These are phyloP conservation scores for Portevinia maculata DNA, from an alignment of 2,888 invertebrate species.

Conservation along the genomic window DNA sequence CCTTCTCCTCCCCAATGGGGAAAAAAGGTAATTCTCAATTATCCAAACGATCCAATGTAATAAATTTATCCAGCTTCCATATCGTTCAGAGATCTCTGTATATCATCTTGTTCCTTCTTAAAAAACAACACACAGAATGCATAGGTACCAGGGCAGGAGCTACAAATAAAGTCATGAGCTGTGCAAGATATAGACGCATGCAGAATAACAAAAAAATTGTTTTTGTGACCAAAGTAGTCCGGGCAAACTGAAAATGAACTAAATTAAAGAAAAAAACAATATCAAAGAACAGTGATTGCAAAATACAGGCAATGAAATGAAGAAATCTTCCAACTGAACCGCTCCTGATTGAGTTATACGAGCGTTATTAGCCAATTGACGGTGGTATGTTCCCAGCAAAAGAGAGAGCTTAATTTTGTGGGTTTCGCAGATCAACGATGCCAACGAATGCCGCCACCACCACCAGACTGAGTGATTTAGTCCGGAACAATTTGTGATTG, in stretches of 20 bases:
- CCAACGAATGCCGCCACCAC: conserved; percentile 67
- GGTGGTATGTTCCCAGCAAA: conserved; percentile 59
- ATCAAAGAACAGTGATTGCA: conserved; percentile 51
- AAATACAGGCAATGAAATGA: conserved; percentile 59
- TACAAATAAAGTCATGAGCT: conserved; percentile 71
- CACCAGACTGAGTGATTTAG: conserved; percentile 67
- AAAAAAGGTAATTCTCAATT: conserved; percentile 76
- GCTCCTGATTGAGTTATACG: conserved; percentile 73
- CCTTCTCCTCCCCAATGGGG: conserved; percentile 37
- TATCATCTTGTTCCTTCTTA: conserved; percentile 63
- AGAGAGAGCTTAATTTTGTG: conserved; percentile 67
- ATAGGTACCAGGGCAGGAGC: conserved; percentile 32
- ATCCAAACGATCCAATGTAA: conserved; percentile 74
- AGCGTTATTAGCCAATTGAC: conserved; percentile 73
- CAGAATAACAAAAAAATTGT: conserved; percentile 11
- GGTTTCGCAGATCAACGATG: conserved; percentile 64
- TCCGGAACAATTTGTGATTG: conserved; percentile 71
- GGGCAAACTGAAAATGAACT: conserved; percentile 26
- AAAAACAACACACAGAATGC: conserved; percentile 18
- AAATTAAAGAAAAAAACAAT: conserved; percentile 28
- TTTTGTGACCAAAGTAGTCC: conserved; percentile 65
- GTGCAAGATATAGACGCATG: conserved; percentile 34
- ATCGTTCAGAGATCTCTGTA: conserved; percentile 73
- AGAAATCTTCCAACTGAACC: conserved; percentile 62
- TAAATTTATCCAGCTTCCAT: conserved; percentile 75